Evolutionary conservation across 2,888 invertebrate genomes (phyloP).

Genomic region (Drosophila neutralis): DNA sequence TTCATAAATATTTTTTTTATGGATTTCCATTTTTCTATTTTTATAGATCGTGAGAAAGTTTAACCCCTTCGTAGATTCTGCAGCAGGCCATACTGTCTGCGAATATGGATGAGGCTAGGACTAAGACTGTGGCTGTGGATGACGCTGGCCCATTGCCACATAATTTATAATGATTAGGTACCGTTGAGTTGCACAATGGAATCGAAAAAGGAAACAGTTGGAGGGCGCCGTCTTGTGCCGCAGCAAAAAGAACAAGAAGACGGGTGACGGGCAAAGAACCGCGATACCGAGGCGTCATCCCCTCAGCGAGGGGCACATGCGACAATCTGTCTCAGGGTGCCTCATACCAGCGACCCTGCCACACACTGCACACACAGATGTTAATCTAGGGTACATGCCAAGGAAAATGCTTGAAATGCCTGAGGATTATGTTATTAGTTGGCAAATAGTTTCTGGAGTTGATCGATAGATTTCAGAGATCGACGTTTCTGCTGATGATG

Average conservation of each 20-base stretch:
- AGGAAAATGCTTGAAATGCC: constrained; percentile 22
- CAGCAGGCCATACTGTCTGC: constrained; percentile 6
- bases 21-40: constrained; percentile 61
- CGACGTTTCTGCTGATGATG: background rate
- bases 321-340: constrained; percentile 47
- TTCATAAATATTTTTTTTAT: constrained; percentile 46
- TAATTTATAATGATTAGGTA: constrained; percentile 79
- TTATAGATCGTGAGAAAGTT: constrained; percentile 78
- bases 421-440: constrained; percentile 31
- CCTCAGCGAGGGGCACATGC: constrained; percentile 63
- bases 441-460: background rate
- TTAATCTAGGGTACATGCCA: background rate
- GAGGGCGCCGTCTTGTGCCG: constrained; percentile 55
- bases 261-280: constrained; percentile 36
- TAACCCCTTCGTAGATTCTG: constrained; percentile 67
- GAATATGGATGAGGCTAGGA: constrained; percentile 3
- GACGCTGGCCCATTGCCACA: constrained; percentile 68
- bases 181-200: constrained; percentile 46
- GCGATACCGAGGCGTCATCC: constrained; percentile 67
- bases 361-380: constrained; percentile 12
- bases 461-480: background rate
- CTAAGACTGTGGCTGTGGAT: constrained; percentile 29
- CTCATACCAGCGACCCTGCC: background rate
- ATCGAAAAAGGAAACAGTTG: constrained; percentile 69
- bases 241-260: constrained; percentile 69